Base-by-base conservation (phyloP, 2,113 vertebrate genomes). In the Thunnus thynnus region DNA sequence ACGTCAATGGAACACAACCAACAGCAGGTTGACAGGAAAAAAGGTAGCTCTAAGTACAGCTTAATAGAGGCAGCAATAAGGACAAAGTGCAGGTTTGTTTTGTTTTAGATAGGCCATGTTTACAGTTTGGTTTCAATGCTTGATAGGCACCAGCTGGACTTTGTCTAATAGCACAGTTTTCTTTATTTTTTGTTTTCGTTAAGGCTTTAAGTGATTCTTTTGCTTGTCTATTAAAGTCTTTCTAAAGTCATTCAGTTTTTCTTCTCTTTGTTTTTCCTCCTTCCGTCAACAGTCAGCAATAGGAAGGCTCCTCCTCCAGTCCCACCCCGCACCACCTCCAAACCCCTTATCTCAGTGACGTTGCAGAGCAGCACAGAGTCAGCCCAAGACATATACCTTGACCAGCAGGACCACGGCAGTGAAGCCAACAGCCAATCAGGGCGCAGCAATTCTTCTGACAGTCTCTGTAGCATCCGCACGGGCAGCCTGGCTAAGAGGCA, bases 341-440 rank as follows among this genome's bases (percentile, higher is more conserved):
- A 99, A 92, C 98, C 98, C 41, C 97, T 98, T 92, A 99, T 99
- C 95, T 99, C 98, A 2, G 98, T 99, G 91, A 99, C 98, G 0
- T 94, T 99, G 87, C 98, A 99, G 94, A 99, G 98, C 96, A 99
- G 98, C 94, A 99, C 98, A 0, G 98, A 99, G 84, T 99, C 98
- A 0, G 98, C 97, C 2, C 98, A 99, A 92, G 98, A 99, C 95
- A 97, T 95, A 70, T 99, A 99, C 89, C 95, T 98, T 90, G 98
- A 99, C 93, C 96, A 95, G 91, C 97, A 98, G 88, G 98, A 99
- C 85, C 96, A 95, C 77, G 97, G 96, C 92, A 99, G 97, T 0
- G 97, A 99, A 84, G 96, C 94, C 85, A 98, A 97, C 84, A 98
- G 98, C 95, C 98, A 99, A 82, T 99, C 98, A 0, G 98, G 97